A percentile compares a stretch with the other conserved stretches of the same genome.
Conservation (phyloP, 2,113 vertebrate genomes). For the Psilopogon haemacephalus region DNA sequence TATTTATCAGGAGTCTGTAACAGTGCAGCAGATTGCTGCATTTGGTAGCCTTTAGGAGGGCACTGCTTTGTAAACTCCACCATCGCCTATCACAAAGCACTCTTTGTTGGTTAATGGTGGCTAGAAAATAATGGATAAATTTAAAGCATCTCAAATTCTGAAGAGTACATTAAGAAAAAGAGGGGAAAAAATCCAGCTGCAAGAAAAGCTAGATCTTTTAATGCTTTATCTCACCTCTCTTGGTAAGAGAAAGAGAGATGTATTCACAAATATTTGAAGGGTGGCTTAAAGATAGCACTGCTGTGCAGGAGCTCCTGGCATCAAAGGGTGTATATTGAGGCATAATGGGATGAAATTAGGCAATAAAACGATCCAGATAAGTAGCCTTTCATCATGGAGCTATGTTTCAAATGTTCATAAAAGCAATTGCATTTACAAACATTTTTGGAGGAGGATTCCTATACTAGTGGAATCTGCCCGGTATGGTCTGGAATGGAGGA, state of each 20-base stretch:
- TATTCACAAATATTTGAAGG: slow-evolving; percentile 15
- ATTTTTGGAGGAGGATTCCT: neutral
- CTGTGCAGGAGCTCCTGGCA: neutral
- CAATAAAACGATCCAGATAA: neutral
- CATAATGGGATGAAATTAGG: neutral
- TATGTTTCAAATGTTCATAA: neutral
- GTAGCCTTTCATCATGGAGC: neutral
- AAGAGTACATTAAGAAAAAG: neutral
- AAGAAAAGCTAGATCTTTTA: neutral
- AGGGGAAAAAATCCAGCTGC: neutral
- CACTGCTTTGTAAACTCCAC: slow-evolving; percentile 3
- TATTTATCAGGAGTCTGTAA: neutral
- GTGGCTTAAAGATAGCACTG: neutral
- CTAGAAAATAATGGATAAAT: slow-evolving; percentile 7
- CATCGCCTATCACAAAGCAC: neutral
- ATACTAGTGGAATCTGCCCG: accelerated
- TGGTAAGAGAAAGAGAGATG: neutral
- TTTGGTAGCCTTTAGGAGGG: neutral
- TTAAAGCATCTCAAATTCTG: neutral
- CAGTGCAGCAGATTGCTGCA: neutral
- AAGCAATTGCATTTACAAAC: neutral
- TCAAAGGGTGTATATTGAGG: neutral
- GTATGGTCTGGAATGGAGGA: accelerated
- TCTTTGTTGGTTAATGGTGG: neutral
- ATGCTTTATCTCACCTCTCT: neutral